Conservation (phyloP, 2,113 vertebrate species). For the Cryptoleucopteryx plumbea region DNA sequence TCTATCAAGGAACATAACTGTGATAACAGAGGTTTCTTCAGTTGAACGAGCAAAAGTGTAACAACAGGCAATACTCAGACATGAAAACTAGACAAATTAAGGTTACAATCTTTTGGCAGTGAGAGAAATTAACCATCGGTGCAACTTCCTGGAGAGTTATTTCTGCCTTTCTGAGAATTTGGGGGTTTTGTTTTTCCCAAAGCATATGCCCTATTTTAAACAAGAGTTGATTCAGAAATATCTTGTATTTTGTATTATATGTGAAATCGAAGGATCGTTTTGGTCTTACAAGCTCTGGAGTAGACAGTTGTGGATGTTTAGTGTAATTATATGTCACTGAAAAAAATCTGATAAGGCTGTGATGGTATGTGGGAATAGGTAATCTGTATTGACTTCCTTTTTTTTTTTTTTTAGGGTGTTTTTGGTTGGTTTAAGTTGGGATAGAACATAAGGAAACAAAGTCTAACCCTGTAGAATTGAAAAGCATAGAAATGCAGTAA, state of each 20-base stretch:
- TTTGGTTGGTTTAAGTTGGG: neutral
- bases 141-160: too few species aligned
- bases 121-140: neutral
- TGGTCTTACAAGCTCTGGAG: neutral
- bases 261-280: neutral
- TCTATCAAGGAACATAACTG: neutral
- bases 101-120: neutral
- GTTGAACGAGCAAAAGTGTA: neutral
- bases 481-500: neutral
- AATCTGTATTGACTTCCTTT: neutral
- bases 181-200: neutral
- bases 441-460: neutral
- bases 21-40: neutral
- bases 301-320: neutral
- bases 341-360: neutral
- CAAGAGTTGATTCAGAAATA: neutral
- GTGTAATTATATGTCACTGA: fast-evolving
- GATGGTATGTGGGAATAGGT: neutral
- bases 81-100: neutral
- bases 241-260: neutral
- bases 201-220: neutral
- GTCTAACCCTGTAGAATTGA: neutral
- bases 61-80: neutral
- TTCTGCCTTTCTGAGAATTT: neutral
- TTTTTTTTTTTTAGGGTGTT: neutral